phyloP scores from a whole-genome alignment of 2,888 invertebrate species.

The Auanema freiburgensis region DNA sequence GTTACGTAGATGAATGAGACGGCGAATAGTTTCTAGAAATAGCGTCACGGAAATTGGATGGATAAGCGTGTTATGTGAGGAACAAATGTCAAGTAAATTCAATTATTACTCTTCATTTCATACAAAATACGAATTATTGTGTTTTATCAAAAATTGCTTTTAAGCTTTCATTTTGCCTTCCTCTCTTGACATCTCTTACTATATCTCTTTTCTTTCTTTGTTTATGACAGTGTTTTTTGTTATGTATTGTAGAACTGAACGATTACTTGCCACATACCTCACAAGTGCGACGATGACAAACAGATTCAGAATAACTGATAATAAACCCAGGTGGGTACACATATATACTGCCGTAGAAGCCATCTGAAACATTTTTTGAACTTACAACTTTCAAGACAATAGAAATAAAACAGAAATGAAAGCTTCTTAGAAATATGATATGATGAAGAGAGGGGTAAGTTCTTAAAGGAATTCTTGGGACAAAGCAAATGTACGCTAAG shows the following conservation, averaged over 20 bases:
- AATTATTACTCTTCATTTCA: too few species aligned
- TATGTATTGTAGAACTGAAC: neutral
- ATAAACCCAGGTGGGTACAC: slow-evolving; percentile 56
- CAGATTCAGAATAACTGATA: slow-evolving; percentile 57
- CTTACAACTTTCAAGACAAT: slow-evolving; percentile 1
- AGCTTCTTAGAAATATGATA: neutral
- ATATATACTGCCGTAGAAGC: slow-evolving; percentile 51
- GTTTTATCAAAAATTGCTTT: too few species aligned
- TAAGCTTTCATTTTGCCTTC: neutral
- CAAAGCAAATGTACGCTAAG: too few species aligned
- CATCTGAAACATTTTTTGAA: slow-evolving; percentile 39
- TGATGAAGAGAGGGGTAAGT: neutral
- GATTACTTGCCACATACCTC: slow-evolving; percentile 8
- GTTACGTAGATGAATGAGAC: too few species aligned
- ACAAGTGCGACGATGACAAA: slow-evolving; percentile 60
- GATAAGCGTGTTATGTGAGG: too few species aligned
- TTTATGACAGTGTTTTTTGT: neutral
- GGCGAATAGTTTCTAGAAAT: too few species aligned
- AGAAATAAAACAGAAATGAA: neutral
- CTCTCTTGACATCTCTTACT: neutral
- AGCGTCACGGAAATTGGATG: too few species aligned
- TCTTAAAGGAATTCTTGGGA: too few species aligned
- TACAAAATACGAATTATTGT: too few species aligned
- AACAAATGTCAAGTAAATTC: too few species aligned
- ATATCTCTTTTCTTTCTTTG: neutral